These are phyloP conservation scores for Gymnodraco acuticeps DNA, from an alignment of 2,797 vertebrate genomes.

Conservation along the genomic window DNA sequence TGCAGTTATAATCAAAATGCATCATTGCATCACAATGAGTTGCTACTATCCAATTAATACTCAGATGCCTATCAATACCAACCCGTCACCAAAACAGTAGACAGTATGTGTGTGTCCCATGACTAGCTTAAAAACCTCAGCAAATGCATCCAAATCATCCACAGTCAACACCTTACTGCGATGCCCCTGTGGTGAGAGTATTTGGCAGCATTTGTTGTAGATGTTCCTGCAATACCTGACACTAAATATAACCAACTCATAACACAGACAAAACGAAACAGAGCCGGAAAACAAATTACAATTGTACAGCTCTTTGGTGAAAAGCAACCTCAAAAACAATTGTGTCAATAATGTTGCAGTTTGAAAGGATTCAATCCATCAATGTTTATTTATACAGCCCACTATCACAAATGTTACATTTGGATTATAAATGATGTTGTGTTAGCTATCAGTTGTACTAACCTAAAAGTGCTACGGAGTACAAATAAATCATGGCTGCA, in stretches of 20 bases:
- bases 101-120: not conserved
- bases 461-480: not conserved
- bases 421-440: not conserved
- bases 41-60: not conserved
- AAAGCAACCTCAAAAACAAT: not conserved
- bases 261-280: not conserved
- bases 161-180: not conserved
- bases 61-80: not conserved
- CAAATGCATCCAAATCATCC: not conserved
- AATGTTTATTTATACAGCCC: not conserved
- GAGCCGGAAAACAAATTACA: not conserved
- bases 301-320: not conserved
- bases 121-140: not conserved
- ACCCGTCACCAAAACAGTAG: not conserved
- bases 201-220: constrained; percentile 2
- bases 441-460: not conserved
- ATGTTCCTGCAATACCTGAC: not conserved
- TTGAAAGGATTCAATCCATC: too few species aligned
- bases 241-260: not conserved
- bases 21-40: not conserved
- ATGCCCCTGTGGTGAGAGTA: not conserved
- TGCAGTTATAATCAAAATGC: not conserved
- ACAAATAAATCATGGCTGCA: not conserved
- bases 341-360: not conserved
- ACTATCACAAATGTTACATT: not conserved